phyloP scores from a whole-genome alignment of 2,113 vertebrate genomes.

The western clawed frog (Xenopus tropicalis) region UCB_Xtro_10.0 CM004448.2:86663001-86663500 shows the following conservation, averaged over 20 bases:
- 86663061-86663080: background rate
- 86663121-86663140: too few species aligned
- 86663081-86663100: too few species aligned
- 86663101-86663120: too few species aligned
- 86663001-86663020: constrained; percentile 25
- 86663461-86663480: background rate
- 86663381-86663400: background rate
- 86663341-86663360: background rate
- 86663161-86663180: too few species aligned
- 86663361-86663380: background rate
- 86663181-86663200: too few species aligned
- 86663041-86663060: background rate
- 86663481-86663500: too few species aligned
- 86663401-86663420: background rate
- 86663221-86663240: background rate
- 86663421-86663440: background rate
- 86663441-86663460: background rate
- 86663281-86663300: background rate
- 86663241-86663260: background rate
- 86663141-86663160: too few species aligned
- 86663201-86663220: too few species aligned
- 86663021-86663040: too few species aligned
- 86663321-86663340: background rate
- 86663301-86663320: background rate
- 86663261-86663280: background rate